Evolutionary conservation across 2,797 vertebrate species (phyloP), one percentile per base, ranked within the genome.

Genomic region (Bucorvus abyssinicus): DNA sequence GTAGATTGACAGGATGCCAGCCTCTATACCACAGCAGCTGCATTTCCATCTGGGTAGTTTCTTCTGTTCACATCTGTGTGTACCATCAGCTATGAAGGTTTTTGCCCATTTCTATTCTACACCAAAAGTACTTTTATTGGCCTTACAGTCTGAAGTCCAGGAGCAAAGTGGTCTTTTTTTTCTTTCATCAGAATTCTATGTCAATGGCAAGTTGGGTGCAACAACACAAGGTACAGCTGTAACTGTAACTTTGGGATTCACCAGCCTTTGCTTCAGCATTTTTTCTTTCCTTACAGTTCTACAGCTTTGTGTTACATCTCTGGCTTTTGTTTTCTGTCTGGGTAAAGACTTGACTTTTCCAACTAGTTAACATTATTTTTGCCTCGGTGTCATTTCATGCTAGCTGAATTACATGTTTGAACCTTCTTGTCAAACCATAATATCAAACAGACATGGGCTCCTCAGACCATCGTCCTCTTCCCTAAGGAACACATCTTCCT

Each of bases 161-260:
- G 13, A 14, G 32, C 7, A 56, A 60, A 71, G 5, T 20, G 6
- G 19, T 7, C 30, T 49, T 6, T 50, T 63, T 56, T 68, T 61
- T 59, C n/a, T 55, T 18, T 84, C n/a, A 59, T 23, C 16, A 78
- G n/a, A 52, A 44, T 40, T 8, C 15, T 12, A 5, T 38, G 19
- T 20, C 56, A 59, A 18, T 12, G 47, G 26, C 18, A 78, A 52
- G 14, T 17, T 3, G 2, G 10, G 9, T 64, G n/a, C 2, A 9
- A 36, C 21, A 29, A 36, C 21, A 29, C 5, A 47, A 18, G 7
- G 20, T 55, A 21, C 4, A 52, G 24, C 2, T 1, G 0, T 26
- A 75, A 36, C 18, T 52, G 7, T n/a, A 29, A 42, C 15, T 57
- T 77, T 3, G 2, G 18, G n/a, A 57, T 18, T 36, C 26, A n/a